Evolutionary conservation across 2,113 vertebrate species (phyloP).

Genomic region (Poeciliopsis prolifica): DNA sequence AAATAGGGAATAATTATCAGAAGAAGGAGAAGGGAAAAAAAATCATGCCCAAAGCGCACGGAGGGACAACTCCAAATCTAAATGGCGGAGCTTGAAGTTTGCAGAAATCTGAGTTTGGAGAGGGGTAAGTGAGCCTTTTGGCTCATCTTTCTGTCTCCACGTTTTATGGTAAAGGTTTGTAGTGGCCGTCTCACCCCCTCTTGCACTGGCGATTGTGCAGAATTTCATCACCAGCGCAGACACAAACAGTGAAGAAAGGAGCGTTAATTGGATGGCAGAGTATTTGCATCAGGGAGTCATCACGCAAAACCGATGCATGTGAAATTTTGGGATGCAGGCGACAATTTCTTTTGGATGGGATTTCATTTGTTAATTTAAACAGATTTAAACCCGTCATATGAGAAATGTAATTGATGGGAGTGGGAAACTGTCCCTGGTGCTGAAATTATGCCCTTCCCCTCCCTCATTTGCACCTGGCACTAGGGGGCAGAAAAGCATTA

Average conservation of each 20-base stretch:
- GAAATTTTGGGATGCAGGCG: not conserved
- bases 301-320: not conserved
- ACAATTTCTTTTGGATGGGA: not conserved
- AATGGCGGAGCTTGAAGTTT: constrained; percentile 96
- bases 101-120: constrained; percentile 91
- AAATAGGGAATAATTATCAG: constrained; percentile 12
- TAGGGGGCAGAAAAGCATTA: constrained; percentile 70
- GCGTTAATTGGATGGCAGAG: constrained; percentile 12
- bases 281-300: constrained; percentile 2
- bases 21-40: constrained; percentile 6
- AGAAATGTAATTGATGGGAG: constrained; percentile 5
- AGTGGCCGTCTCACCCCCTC: constrained; percentile 19
- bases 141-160: constrained; percentile 6
- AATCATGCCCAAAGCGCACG: constrained; percentile 53
- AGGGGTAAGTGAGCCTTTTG: constrained; percentile 83
- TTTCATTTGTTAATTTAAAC: constrained; percentile 2
- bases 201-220: constrained; percentile 32
- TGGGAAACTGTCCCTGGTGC: constrained; percentile 66
- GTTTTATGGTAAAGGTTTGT: constrained; percentile 7
- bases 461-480: constrained; percentile 51
- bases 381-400: not conserved
- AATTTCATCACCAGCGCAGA: constrained; percentile 21
- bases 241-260: constrained; percentile 5
- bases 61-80: constrained; percentile 70
- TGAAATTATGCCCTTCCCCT: constrained; percentile 32